These are phyloP conservation scores for Caranx melampygus DNA, from an alignment of 2,113 vertebrate species.

Conservation along the genomic window DNA sequence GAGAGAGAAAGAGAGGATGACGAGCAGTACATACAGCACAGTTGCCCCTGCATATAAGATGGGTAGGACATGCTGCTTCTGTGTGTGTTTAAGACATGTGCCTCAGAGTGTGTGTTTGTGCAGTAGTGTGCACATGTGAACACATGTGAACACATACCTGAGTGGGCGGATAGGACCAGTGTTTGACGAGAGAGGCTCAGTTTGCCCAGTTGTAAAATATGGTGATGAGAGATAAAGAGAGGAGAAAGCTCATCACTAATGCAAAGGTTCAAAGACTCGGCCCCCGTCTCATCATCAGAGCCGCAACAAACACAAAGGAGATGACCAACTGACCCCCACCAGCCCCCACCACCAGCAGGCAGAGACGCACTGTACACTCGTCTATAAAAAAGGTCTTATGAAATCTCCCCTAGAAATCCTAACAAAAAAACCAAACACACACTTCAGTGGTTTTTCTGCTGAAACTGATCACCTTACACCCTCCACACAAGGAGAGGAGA, in stretches of 20 bases:
- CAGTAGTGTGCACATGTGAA: conserved; percentile 44
- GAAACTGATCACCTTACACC: not conserved
- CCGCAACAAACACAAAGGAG: conserved; percentile 69
- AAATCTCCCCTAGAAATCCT: conserved; percentile 12
- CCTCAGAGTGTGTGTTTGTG: conserved; percentile 9
- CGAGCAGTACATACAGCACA: not conserved
- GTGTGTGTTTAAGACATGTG: conserved; percentile 25
- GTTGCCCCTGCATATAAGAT: conserved; percentile 4
- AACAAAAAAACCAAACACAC: conserved; percentile 10
- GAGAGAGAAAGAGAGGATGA: too few relatives aligned
- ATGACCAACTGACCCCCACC: conserved; percentile 68
- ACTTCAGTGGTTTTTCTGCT: not conserved
- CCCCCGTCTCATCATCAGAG: conserved; percentile 78
- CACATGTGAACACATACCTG: conserved; percentile 40
- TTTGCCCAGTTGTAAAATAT: conserved; percentile 73
- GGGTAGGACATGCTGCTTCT: not conserved
- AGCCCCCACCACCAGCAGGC: conserved; percentile 47
- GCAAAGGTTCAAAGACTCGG: conserved; percentile 81
- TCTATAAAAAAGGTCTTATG: conserved; percentile 8
- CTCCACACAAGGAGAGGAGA: conserved; percentile 9
- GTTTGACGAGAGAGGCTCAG: conserved; percentile 54
- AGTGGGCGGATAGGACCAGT: conserved; percentile 62
- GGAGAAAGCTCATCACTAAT: conserved; percentile 75
- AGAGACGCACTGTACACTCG: conserved; percentile 17
- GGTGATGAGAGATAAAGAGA: conserved; percentile 72